Evolutionary conservation across 2,113 vertebrate species (phyloP).

Genomic region (Patagioenas fasciata): DNA sequence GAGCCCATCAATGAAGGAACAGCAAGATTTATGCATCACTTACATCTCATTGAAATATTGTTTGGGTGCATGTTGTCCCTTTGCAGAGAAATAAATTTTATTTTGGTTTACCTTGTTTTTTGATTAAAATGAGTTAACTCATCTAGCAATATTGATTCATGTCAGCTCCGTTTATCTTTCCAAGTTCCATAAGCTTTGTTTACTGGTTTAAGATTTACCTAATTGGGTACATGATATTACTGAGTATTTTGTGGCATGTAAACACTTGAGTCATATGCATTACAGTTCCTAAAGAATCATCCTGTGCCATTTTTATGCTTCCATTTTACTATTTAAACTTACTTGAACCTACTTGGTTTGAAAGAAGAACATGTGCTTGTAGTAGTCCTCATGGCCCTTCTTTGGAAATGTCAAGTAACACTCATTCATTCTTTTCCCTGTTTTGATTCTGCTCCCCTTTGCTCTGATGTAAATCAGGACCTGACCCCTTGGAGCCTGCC

Average conservation of each 20-base stretch:
- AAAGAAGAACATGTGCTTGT: neutral
- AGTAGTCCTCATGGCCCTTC: neutral
- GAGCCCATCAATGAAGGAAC: neutral
- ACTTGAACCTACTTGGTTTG: neutral
- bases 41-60: neutral
- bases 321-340: neutral
- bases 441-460: neutral
- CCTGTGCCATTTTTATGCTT: neutral
- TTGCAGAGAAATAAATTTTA: neutral
- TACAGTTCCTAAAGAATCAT: neutral
- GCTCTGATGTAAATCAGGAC: neutral
- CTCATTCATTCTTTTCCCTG: neutral
- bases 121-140: slow-evolving; percentile 23
- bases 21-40: neutral
- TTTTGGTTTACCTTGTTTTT: neutral
- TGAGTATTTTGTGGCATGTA: slow-evolving; percentile 3
- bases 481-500: neutral
- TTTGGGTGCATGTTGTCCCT: neutral
- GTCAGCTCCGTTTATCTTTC: neutral
- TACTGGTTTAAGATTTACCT: slow-evolving; percentile 21
- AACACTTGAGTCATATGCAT: neutral
- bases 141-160: neutral
- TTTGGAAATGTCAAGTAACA: neutral
- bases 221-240: slow-evolving; percentile 22
- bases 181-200: neutral